These are phyloP conservation scores for Malacosoma neustria DNA, from an alignment of 2,888 invertebrate species.

Conservation along the genomic window DNA sequence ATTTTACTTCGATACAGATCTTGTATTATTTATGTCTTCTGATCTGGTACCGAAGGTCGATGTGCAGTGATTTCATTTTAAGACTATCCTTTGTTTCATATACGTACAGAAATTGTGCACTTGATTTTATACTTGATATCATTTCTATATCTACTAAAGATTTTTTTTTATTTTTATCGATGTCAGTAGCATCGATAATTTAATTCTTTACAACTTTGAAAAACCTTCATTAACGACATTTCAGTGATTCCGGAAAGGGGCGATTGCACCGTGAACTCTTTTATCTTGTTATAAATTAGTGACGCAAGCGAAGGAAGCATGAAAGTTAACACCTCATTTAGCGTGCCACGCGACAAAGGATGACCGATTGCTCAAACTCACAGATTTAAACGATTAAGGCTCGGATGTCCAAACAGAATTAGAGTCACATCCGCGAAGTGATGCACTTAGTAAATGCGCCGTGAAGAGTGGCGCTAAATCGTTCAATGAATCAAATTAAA, in stretches of 20 bases:
- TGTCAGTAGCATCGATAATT: no score
- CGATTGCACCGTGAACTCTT: slow-evolving; percentile 1
- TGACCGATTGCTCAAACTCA: slow-evolving; percentile 38
- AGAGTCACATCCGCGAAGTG: slow-evolving; percentile 36
- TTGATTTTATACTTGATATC: no score
- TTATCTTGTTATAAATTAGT: slow-evolving; percentile 23
- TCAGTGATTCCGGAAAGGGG: background rate
- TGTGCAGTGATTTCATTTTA: no score
- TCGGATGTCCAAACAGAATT: slow-evolving; percentile 32
- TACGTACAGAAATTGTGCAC: no score
- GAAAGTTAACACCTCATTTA: slow-evolving; percentile 46
- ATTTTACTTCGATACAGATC: slow-evolving; percentile 1
- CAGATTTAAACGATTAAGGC: slow-evolving; percentile 22
- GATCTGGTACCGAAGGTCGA: background rate
- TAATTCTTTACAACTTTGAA: no score
- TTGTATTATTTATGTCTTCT: background rate
- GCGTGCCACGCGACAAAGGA: slow-evolving; percentile 43
- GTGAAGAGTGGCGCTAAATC: slow-evolving; percentile 27
- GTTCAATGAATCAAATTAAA: slow-evolving; percentile 25
- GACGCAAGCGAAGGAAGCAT: slow-evolving; percentile 28
- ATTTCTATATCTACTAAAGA: no score
- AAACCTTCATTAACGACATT: background rate
- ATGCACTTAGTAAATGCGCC: slow-evolving; percentile 38
- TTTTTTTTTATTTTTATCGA: no score
- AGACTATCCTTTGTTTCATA: no score